phyloP scores from a whole-genome alignment of 1,140 invertebrate genomes.

The Trypoxylus dichotomus region DNA sequence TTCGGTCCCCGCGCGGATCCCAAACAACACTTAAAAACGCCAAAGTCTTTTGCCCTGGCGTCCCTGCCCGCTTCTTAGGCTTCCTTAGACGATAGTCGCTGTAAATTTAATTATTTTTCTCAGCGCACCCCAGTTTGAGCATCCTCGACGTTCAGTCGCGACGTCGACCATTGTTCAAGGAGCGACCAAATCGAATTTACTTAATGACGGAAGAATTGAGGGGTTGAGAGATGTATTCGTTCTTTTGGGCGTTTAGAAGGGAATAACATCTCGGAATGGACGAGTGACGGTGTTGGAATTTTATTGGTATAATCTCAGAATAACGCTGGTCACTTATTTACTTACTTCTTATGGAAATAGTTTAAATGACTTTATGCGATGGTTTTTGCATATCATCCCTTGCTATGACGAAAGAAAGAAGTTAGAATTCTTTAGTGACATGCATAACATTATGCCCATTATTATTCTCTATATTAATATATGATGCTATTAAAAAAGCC shows the following conservation, averaged over 20 bases:
- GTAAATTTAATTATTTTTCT: constrained; percentile 18
- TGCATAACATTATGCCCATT: too few relatives aligned
- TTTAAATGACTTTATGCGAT: too few relatives aligned
- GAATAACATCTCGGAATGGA: background rate
- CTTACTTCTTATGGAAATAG: too few relatives aligned
- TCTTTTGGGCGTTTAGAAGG: background rate
- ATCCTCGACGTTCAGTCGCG: background rate
- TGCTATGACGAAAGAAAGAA: too few relatives aligned
- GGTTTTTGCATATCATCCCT: too few relatives aligned
- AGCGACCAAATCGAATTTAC: constrained; percentile 2
- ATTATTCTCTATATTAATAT: too few relatives aligned
- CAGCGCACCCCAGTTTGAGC: background rate
- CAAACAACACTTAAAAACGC: background rate
- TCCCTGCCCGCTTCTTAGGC: background rate
- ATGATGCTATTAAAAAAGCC: too few relatives aligned
- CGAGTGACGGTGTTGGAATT: background rate
- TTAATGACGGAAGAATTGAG: background rate
- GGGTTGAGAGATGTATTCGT: background rate
- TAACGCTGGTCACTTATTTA: too few relatives aligned
- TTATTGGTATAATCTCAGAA: too few relatives aligned
- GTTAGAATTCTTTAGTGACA: too few relatives aligned
- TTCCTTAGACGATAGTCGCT: background rate
- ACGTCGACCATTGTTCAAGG: background rate
- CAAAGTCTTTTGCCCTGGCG: background rate
- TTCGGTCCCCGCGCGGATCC: background rate